A percentile compares a stretch with the other conserved stretches of the same genome.
Conservation (phyloP, 2,797 vertebrate species). For the Epinephelus awoara region DNA sequence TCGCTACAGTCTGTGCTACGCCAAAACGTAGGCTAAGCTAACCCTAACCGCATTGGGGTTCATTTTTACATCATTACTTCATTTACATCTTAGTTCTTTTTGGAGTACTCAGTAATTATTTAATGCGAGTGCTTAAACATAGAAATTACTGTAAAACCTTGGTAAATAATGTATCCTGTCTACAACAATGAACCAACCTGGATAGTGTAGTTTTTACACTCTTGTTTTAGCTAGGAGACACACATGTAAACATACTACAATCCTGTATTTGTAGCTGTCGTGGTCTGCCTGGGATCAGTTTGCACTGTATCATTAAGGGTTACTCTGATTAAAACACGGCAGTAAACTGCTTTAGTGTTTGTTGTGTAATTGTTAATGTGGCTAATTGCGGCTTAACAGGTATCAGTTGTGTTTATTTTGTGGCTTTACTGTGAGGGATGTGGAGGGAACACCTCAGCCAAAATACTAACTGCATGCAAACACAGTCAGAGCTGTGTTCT, state of each 20-base stretch:
- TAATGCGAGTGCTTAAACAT: too few relatives aligned
- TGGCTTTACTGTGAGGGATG: neutral
- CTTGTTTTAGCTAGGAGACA: neutral
- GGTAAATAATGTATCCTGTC: neutral
- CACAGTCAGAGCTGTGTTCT: neutral
- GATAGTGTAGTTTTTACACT: neutral
- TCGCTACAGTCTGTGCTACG: too few relatives aligned
- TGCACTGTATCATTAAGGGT: neutral
- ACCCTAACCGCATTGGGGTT: too few relatives aligned
- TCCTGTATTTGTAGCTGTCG: neutral
- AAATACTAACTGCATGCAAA: neutral
- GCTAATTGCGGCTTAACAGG: neutral
- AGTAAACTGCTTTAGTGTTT: neutral
- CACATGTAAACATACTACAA: neutral
- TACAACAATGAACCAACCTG: neutral
- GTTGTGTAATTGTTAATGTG: neutral
- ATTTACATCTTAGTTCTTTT: too few relatives aligned
- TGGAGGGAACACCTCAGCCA: slow-evolving; percentile 4
- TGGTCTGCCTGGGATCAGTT: neutral
- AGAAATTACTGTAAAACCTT: too few relatives aligned
- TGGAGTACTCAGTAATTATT: too few relatives aligned
- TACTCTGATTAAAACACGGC: neutral
- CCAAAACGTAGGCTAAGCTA: too few relatives aligned
- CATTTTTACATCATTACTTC: too few relatives aligned
- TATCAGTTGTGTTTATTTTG: neutral